A percentile compares a stretch with the other conserved stretches of the same genome.
Conservation (phyloP, 2,113 vertebrate species). For the Conger conger region DNA sequence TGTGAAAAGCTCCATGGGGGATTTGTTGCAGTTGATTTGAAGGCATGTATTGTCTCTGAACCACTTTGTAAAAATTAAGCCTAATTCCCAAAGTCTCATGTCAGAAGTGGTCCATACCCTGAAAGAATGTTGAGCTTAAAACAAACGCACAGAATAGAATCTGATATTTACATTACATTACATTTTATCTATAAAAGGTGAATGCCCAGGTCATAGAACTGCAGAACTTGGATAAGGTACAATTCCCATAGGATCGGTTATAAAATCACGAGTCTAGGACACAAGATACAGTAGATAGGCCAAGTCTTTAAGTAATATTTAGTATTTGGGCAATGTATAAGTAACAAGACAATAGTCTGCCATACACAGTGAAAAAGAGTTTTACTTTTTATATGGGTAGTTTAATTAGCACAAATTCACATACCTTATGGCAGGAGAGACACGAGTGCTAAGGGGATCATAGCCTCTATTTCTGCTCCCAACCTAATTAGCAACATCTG, state of each 20-base stretch:
- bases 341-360: neutral
- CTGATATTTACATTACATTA: too few species aligned
- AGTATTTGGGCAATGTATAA: neutral
- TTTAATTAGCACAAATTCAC: neutral
- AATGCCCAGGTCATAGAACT: too few species aligned
- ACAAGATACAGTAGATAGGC: too few species aligned
- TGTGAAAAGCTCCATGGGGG: neutral
- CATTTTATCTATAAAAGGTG: too few species aligned
- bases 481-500: neutral
- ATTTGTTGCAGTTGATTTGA: neutral
- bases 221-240: too few species aligned
- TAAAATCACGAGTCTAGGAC: too few species aligned
- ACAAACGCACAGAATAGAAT: neutral
- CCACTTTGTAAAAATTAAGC: neutral
- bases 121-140: neutral
- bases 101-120: neutral
- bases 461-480: neutral
- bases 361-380: neutral
- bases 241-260: too few species aligned
- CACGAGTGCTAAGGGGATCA: neutral
- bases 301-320: too few species aligned
- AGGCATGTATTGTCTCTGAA: neutral
- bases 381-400: neutral
- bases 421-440: neutral
- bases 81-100: neutral